Evolutionary conservation across 2,797 vertebrate species (phyloP).

Genomic region (Cynopterus sphinx): DNA sequence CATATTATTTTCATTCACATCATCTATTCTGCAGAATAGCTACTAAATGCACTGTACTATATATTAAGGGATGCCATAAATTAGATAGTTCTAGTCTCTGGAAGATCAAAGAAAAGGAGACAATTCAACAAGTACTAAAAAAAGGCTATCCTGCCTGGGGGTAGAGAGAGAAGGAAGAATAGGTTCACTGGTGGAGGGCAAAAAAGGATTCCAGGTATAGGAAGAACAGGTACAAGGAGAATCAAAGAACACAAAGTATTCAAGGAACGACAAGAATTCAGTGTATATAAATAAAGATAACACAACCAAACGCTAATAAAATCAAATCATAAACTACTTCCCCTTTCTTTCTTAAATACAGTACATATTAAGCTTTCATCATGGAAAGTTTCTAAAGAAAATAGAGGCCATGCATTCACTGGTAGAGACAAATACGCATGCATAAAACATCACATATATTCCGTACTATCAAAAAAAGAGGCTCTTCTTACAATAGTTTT

Average conservation of each 20-base stretch:
- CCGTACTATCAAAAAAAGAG: not conserved
- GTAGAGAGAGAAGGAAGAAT: not conserved
- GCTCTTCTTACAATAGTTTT: constrained; percentile 13
- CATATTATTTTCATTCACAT: not conserved
- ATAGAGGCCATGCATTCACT: not conserved
- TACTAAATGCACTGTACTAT: not conserved
- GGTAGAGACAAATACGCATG: not conserved
- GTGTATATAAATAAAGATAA: not conserved
- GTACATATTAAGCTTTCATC: constrained; percentile 19
- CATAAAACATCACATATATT: not conserved
- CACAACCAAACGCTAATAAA: not conserved
- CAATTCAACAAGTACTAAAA: not conserved
- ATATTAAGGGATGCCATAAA: not conserved
- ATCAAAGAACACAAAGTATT: constrained; percentile 28
- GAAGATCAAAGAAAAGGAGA: not conserved
- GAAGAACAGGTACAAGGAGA: not conserved
- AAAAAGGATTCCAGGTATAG: constrained; percentile 39
- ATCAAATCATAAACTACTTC: constrained; percentile 52
- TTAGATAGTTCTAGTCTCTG: not conserved
- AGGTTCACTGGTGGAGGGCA: not conserved
- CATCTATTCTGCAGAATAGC: not conserved
- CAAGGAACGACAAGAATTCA: constrained; percentile 31
- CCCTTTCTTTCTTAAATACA: constrained; percentile 47
- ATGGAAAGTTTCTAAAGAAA: constrained; percentile 40
- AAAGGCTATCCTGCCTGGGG: not conserved